phyloP scores from a whole-genome alignment of 2,888 invertebrate genomes.

The Digitonthophagus gazella region DNA sequence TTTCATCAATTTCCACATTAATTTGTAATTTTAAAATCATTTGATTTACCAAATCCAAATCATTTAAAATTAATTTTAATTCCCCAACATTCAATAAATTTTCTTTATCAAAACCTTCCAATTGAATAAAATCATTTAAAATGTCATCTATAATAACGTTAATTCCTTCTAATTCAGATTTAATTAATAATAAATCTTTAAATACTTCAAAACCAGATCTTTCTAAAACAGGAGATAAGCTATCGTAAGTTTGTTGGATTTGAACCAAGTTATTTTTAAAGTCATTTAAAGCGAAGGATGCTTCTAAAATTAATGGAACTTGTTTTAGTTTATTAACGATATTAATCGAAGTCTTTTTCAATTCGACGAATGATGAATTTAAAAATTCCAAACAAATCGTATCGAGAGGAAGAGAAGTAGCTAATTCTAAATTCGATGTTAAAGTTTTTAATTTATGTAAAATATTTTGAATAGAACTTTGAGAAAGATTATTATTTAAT shows the following conservation, averaged over 20 bases:
- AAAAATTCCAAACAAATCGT: slow-evolving; percentile 22
- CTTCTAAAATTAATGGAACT: slow-evolving; percentile 8
- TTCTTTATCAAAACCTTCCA: neutral
- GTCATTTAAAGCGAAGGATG: neutral
- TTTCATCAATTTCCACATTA: neutral
- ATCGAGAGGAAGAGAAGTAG: slow-evolving; percentile 23
- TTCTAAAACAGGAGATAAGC: neutral
- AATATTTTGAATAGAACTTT: slow-evolving; percentile 9
- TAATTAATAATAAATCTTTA: neutral
- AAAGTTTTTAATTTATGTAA: slow-evolving; percentile 5
- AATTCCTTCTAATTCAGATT: neutral
- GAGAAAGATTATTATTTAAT: slow-evolving; percentile 1
- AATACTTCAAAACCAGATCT: neutral
- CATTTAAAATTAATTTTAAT: neutral
- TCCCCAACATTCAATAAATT: neutral
- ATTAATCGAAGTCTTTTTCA: slow-evolving; percentile 15
- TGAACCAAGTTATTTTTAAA: neutral
- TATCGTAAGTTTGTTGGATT: neutral
- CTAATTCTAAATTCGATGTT: slow-evolving; percentile 1
- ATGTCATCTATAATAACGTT: neutral
- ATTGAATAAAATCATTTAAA: neutral
- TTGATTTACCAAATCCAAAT: neutral
- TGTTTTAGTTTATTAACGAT: slow-evolving; percentile 21
- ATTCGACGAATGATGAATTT: slow-evolving; percentile 19
- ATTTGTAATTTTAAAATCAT: neutral